A percentile compares a stretch with the other conserved stretches of the same genome.
phyloP scores from a whole-genome alignment of 2,113 vertebrate genomes.

The Physeter macrocephalus region DNA sequence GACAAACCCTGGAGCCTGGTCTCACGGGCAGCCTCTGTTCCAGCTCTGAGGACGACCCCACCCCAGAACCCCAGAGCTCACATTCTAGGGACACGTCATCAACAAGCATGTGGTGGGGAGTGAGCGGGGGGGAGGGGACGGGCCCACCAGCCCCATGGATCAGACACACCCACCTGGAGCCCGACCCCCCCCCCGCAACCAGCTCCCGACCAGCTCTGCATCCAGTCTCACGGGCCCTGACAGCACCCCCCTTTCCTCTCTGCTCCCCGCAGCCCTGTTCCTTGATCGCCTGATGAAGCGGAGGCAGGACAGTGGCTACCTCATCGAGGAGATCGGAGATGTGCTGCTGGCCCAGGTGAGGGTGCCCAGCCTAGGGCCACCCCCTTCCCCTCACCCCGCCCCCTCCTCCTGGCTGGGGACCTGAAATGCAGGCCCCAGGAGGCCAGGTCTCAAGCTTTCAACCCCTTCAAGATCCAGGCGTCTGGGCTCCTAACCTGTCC shows the following conservation, averaged over 20 bases:
- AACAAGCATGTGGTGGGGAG: background rate
- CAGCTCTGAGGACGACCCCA: background rate
- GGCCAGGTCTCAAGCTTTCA: background rate
- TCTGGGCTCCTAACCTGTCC: background rate
- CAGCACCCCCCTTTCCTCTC: background rate
- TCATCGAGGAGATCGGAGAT: conserved; percentile 86
- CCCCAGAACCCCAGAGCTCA: background rate
- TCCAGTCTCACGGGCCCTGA: accelerated
- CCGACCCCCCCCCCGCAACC: background rate
- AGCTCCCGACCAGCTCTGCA: accelerated
- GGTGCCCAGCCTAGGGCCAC: background rate
- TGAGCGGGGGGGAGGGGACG: no score
- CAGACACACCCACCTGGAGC: background rate
- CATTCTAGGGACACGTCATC: background rate
- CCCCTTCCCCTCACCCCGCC: accelerated
- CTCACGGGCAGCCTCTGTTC: background rate
- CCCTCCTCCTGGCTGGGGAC: background rate
- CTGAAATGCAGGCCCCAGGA: background rate
- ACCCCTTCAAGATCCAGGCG: background rate
- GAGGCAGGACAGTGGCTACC: conserved; percentile 83
- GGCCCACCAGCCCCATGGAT: background rate
- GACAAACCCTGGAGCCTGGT: accelerated
- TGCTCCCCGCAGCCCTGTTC: conserved; percentile 82
- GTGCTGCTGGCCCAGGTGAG: conserved; percentile 88
- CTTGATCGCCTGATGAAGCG: conserved; percentile 88